Base-by-base conservation (phyloP, 2,888 invertebrate species). In the Tupiocoris notatus region DNA sequence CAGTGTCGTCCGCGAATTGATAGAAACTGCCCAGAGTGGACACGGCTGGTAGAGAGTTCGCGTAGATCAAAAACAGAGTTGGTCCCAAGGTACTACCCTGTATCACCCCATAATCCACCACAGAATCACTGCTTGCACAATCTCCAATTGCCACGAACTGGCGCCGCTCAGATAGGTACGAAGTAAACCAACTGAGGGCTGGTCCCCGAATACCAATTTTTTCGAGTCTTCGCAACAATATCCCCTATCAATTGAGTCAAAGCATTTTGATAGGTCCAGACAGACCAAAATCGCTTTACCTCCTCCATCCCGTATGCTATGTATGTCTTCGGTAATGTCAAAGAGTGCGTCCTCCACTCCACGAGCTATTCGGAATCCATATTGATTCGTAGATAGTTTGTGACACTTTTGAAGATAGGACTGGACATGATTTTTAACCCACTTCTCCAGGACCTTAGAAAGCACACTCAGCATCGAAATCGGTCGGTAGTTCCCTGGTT, bases 71-170 rank as follows among this genome's bases (percentile, higher is more conserved):
- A 25, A 64, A 64, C 17, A 64, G n/a, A 24, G n/a, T 3, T n/a
- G 64, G 64, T 6, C 64, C 64, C n/a, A 64, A 64, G 16, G 65
- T 25, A n/a, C 65, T 25, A 1, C 65, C 65, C 65, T 65, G 65
- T 24, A 65, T 65, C 17, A 65, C 65, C 12, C 25, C 65, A 25
- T 65, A 67, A 3, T 56, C 56, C 56, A 67, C 21, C 1, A 39
- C 3, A n/a, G 18, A 39, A 25, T n/a, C 3, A 3, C 56, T 21
- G 18, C 67, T 57, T 56, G 1, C n/a, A 18, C 2, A 25, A 12
- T 65, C n/a, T 1, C 65, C 65, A 25, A 23, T 16, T 2, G 65
- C 18, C 2, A 65, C 65, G 25, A 25, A n/a, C 65, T 65, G 65
- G 2, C 65, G 1, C 9, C 65, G 65, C 1, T 65, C 25, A 3